phyloP scores from a whole-genome alignment of 2,888 invertebrate species.

The Monopis laevigella region DNA sequence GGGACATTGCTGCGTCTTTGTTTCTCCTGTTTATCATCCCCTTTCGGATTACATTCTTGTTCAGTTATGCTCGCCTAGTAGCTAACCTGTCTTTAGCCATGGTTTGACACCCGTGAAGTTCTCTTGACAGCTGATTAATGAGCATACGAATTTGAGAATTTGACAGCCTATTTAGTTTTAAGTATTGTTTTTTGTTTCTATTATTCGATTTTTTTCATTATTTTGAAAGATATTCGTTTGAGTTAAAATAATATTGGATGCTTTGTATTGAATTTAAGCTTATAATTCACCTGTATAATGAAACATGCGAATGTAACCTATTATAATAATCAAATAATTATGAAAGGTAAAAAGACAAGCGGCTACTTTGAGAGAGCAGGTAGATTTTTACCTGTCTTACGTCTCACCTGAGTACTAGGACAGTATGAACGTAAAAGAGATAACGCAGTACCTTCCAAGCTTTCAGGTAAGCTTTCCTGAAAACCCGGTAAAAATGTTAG shows the following conservation, averaged over 20 bases:
- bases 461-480: conserved; percentile 38
- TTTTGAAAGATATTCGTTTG: too few species aligned
- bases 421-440: conserved; percentile 32
- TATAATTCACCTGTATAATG: too few species aligned
- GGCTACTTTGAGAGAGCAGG: conserved; percentile 28
- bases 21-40: background rate
- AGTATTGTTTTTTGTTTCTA: too few species aligned
- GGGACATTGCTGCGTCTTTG: background rate
- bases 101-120: conserved; percentile 57
- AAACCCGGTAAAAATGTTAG: too few species aligned
- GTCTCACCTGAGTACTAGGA: conserved; percentile 53
- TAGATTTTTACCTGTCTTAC: conserved; percentile 57
- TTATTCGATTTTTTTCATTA: too few species aligned
- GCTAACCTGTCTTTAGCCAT: conserved; percentile 51
- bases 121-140: conserved; percentile 46
- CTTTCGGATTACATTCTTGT: conserved; percentile 21
- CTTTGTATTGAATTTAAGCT: too few species aligned
- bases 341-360: too few species aligned
- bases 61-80: conserved; percentile 40
- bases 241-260: too few species aligned
- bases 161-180: too few species aligned
- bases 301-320: too few species aligned
- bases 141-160: background rate
- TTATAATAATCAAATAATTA: too few species aligned
- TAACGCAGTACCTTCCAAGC: conserved; percentile 21